Evolutionary conservation across 2,797 vertebrate genomes (phyloP).

Genomic region (Hydrocynus forskahlii): DNA sequence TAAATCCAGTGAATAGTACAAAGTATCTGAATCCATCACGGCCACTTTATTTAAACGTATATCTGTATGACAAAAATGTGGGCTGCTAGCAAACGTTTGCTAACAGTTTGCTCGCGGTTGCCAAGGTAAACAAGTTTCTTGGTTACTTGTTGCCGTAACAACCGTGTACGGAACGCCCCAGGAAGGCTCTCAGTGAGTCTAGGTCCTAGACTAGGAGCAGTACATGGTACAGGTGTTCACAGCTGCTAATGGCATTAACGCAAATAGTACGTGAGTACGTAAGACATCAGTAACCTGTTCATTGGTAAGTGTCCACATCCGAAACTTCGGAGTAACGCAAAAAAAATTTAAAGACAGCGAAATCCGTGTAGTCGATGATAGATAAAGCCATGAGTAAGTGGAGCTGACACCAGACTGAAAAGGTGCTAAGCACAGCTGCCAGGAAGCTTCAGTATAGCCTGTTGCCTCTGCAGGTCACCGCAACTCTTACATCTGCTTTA

Average conservation of each 20-base stretch:
- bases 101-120: constrained; percentile 20
- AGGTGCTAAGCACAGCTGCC: not conserved
- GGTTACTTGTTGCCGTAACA: constrained; percentile 42
- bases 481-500: not conserved
- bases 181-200: no score
- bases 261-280: no score
- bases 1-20: constrained; percentile 80
- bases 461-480: not conserved
- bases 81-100: not conserved
- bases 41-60: not conserved
- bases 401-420: not conserved
- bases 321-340: no score
- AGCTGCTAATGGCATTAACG: no score
- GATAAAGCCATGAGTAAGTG: not conserved
- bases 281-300: no score
- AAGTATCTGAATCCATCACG: constrained; percentile 79
- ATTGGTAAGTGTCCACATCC: no score
- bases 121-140: constrained; percentile 51
- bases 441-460: not conserved
- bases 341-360: no score
- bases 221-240: no score
- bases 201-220: no score
- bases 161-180: not conserved
- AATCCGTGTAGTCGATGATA: not conserved
- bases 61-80: not conserved